Conservation (phyloP, 2,113 vertebrate species). For the Cynoglossus semilaevis region DNA sequence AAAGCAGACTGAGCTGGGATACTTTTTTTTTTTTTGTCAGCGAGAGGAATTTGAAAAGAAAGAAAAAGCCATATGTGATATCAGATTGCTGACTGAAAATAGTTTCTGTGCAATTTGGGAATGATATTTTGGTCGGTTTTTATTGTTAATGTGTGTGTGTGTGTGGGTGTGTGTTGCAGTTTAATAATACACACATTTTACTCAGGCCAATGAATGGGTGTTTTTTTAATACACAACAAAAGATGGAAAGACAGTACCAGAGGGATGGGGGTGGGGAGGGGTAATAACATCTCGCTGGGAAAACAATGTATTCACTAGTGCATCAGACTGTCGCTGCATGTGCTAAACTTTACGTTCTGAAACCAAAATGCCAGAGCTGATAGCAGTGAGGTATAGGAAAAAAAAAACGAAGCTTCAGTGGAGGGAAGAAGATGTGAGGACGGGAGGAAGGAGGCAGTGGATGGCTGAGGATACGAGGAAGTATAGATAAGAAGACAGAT, state of each 20-base stretch:
- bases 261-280: background rate
- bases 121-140: constrained; percentile 2
- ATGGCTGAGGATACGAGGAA: constrained; percentile 36
- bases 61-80: constrained; percentile 16
- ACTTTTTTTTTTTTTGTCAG: constrained; percentile 23
- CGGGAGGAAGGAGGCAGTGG: constrained; percentile 20
- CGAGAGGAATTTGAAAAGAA: constrained; percentile 27
- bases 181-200: constrained; percentile 3
- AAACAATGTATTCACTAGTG: constrained; percentile 39
- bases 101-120: constrained; percentile 10
- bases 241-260: background rate
- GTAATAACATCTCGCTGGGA: constrained; percentile 29
- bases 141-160: constrained; percentile 17
- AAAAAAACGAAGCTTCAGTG: constrained; percentile 35
- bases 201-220: constrained; percentile 14
- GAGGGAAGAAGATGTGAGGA: background rate
- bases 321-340: constrained; percentile 8
- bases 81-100: constrained; percentile 22
- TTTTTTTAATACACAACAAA: constrained; percentile 11
- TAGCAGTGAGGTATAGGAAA: constrained; percentile 6
- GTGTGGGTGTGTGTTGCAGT: constrained; percentile 13
- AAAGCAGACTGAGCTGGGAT: constrained; percentile 11
- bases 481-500: constrained; percentile 27
- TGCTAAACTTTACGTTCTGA: constrained; percentile 26
- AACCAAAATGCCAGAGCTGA: constrained; percentile 32